Conservation (phyloP, 2,797 vertebrate species). For the Notamacropus eugenii region DNA sequence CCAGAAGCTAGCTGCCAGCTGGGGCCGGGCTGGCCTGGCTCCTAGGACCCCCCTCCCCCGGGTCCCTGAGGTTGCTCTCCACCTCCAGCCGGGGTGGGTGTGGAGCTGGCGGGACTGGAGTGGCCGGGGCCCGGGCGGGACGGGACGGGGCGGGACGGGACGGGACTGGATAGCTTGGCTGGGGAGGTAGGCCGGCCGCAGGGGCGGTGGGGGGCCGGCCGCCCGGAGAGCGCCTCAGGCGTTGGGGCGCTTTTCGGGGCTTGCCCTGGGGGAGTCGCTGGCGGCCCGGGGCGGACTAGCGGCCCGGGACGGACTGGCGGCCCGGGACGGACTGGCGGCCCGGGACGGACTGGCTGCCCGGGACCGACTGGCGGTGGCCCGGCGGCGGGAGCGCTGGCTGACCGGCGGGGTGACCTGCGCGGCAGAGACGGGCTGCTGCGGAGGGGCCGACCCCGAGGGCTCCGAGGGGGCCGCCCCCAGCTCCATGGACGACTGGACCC, state of each 20-base stretch:
- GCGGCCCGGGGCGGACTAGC: conserved; percentile 73
- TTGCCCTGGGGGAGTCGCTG: conserved; percentile 33
- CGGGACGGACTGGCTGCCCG: conserved; percentile 66
- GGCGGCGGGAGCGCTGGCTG: conserved; percentile 70
- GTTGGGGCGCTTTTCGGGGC: background rate
- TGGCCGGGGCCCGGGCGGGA: background rate
- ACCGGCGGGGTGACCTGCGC: conserved; percentile 62
- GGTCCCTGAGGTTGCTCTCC: background rate
- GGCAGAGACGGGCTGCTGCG: background rate
- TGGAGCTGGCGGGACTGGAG: background rate
- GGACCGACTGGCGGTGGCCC: conserved; percentile 77
- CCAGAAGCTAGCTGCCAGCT: background rate
- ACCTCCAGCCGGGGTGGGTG: background rate
- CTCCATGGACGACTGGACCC: conserved; percentile 79
- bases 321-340: too few relatives aligned
- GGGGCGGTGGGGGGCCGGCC: background rate
- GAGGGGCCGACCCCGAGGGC: conserved; percentile 11
- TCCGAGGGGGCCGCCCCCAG: conserved; percentile 14
- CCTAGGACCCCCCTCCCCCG: background rate
- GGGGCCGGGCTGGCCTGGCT: too few relatives aligned
- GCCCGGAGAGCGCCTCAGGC: background rate
- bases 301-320: too few relatives aligned
- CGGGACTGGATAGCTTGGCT: background rate
- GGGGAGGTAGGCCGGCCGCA: conserved; percentile 29
- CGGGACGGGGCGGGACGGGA: too few relatives aligned